Evolutionary conservation across 1,140 invertebrate genomes (phyloP), one percentile per base, ranked within the genome.

Genomic region (Dreissena polymorpha): DNA sequence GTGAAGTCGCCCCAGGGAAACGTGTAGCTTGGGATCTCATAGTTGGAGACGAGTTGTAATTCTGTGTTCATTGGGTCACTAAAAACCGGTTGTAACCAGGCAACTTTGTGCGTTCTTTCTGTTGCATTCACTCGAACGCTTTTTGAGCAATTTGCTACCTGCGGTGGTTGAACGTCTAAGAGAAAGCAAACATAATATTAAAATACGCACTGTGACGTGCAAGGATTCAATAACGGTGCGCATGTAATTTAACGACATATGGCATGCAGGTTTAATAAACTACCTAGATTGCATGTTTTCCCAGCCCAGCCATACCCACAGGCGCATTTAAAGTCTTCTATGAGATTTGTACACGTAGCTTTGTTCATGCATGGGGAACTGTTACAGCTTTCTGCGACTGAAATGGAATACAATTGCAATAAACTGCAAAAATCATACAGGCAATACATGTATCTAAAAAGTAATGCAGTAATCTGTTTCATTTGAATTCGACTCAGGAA

Each of bases 1-100:
- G 64, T 74, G 39, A 82, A 82, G 27, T 75, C 71, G 18, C 79
- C 79, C 79, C 79, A 83, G n/a, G 70, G 80, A 29, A 83, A 76
- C 8, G 13, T 27, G 64, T 10, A 65, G 16, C n/a, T n/a, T 12
- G 27, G 27, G 14, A 13, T 76, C 14, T 51, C n/a, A 63, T 83
- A 83, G 72, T 83, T 83, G 10, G 29, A 21, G 14, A 21, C 25
- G 13, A 73, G 49, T 51, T 55, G 13, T 23, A 73, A 23, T 21
- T 73, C 18, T 53, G 49, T 53, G 25, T 27, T 53, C 49, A 55
- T 51, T 5, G 70, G 70, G 27, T 73, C 70, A 23, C 16, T 53
- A 27, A 73, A 55, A 3, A 23, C 51, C 21, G 70, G 70, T 55
- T 53, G 39, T n/a, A 51, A 0, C 70, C 70, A 73, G n/a, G 51